Base-by-base conservation (phyloP, 2,888 invertebrate genomes). In the Leucozona laternaria region DNA sequence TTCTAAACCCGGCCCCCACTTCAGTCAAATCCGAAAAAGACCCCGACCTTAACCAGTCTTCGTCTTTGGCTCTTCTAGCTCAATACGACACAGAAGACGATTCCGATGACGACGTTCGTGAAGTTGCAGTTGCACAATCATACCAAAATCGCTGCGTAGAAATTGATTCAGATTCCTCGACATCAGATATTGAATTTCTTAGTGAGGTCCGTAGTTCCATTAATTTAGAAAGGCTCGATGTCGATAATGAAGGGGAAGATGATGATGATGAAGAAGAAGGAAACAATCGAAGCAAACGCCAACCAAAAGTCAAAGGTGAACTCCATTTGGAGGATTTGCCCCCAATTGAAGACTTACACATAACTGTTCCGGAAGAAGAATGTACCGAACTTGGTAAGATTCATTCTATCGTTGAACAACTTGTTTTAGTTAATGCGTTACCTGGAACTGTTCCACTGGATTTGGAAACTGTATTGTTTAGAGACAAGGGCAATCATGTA, bases 401-500 rank as follows among this genome's bases (percentile, higher is more conserved):
- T 88, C 93, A 94, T 88, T 95, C 95, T 88, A 94, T 96, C 89
- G 95, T 97, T 58, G 96, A 96, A 91, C 94, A 95, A 92, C 93
- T 96, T 92, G 97, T 98, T 50, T 94, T 97, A 89, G 95, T 98
- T 28, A 94, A 95, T 88, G 95, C 96, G 11, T 93, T 95, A 68
- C 95, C 95, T 13, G 95, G 95, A 77, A 95, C 95, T 20, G 96
- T 97, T 60, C 95, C 97, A 0, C 94, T 98, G 73, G 96, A 98
- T 93, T 92, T 98, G 88, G 98, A 98, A 87, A 97, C 97, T 0
- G 94, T 98, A 15, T 93, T 99, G 72, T 99, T 99, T 91, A 91
- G 97, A 80, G 96, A 97, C 15, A 95, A 95, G 89, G 97, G 97
- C 4, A 94, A 95, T 84, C 94, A 94, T 88, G 94, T 96, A 11